Base-by-base conservation (phyloP, 2,797 vertebrate genomes). In the Pangasius larnaudii region DNA sequence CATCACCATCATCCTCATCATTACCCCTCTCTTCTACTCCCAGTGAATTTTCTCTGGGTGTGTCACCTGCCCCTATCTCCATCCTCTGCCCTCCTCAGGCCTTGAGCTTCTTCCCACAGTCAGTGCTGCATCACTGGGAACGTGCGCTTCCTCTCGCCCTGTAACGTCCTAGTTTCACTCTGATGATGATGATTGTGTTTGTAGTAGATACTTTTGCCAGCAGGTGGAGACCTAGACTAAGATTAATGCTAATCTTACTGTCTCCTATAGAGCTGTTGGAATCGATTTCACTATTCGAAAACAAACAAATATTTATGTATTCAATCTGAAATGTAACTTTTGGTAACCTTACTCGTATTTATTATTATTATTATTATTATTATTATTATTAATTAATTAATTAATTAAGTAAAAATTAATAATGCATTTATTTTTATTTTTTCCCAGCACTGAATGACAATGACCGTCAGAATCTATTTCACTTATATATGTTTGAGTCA, bases 41-140 rank as follows among this genome's bases (percentile, higher is more conserved):
- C 92, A 91, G 91, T 91, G 90, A 61, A n/a, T 24, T 72, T 67
- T 67, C n/a, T 81, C 65, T 81, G 67, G 63, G 63, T 88, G 56
- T 86, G 42, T 81, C 75, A 69, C 49, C 36, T 59, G 27, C 8
- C 83, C 79, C 49, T 53, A 24, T 33, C 18, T 72, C 27, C 61
- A 77, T 85, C 79, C 53, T 79, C 46, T 51, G 5, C 86, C 88
- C 46, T 81, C 67, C 82, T 71, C 81, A 82, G 27, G 11, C 65
- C 22, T 58, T 59, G 84, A 89, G 80, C 88, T 77, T 89, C 49
- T 27, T 51, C 27, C 33, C 27, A 77, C 58, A 69, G 11, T 53
- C 36, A 72, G 27, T 75, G 88, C 77, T 81, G 86, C 14, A 33
- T 88, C 87, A 82, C 89, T 89, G 77, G 88, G 81, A 65, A 67